Conservation (phyloP, 2,888 invertebrate species). For the Tupiocoris notatus region DNA sequence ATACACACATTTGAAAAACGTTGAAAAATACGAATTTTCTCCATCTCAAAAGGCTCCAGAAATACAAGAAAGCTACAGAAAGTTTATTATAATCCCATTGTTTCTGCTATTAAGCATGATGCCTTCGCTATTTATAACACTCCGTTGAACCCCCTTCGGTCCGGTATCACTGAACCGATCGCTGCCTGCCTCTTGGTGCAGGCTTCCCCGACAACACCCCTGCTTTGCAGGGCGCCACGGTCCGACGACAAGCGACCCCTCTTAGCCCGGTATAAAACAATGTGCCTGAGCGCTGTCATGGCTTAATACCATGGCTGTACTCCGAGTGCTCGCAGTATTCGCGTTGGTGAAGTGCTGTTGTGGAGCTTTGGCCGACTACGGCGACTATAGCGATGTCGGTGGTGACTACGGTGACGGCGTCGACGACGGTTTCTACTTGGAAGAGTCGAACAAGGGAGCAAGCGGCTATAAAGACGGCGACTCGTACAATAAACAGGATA, state of each 20-base stretch:
- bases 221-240: background rate
- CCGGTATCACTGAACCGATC: too few relatives aligned
- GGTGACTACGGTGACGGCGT: constrained; percentile 25
- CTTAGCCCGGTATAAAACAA: background rate
- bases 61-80: too few relatives aligned
- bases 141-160: too few relatives aligned
- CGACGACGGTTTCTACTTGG: constrained; percentile 31
- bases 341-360: constrained; percentile 29
- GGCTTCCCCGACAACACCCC: background rate
- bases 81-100: too few relatives aligned
- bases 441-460: constrained; percentile 11
- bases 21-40: too few relatives aligned
- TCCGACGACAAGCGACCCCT: background rate
- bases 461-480: constrained; percentile 67
- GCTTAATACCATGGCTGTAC: constrained; percentile 18
- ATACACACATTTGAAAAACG: too few relatives aligned
- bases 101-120: too few relatives aligned
- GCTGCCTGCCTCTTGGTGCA: too few relatives aligned
- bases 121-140: too few relatives aligned
- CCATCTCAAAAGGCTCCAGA: too few relatives aligned
- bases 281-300: background rate
- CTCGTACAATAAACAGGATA: constrained; percentile 70
- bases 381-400: constrained; percentile 4
- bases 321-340: constrained; percentile 2
- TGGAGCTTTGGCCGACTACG: constrained; percentile 26